Evolutionary conservation across 2,797 vertebrate species (phyloP).

Genomic region (Phrynocephalus vlangalii): DNA sequence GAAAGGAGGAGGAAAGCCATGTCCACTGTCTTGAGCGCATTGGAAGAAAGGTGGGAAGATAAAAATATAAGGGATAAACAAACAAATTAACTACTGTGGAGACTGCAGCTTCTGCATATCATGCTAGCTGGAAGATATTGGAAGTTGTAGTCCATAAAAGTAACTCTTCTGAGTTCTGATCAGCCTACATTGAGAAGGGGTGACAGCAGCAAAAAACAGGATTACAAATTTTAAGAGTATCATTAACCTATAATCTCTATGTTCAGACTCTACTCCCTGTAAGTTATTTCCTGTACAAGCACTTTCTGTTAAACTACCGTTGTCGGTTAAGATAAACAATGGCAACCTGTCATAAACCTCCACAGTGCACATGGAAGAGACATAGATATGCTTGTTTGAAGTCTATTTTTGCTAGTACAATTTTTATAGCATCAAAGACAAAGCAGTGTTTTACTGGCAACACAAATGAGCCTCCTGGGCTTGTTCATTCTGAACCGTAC

Average conservation of each 20-base stretch:
- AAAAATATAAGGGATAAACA: too few species aligned
- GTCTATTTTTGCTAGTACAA: not conserved
- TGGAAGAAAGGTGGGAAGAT: too few species aligned
- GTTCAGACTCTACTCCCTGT: conserved; percentile 15
- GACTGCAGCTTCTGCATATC: not conserved
- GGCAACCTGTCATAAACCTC: conserved; percentile 31
- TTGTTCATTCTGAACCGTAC: conserved; percentile 11
- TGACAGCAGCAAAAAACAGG: not conserved
- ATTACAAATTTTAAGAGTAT: not conserved
- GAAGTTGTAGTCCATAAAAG: not conserved
- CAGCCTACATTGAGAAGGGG: not conserved
- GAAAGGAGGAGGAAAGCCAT: not conserved
- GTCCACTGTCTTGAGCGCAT: not conserved
- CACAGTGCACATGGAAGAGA: conserved; percentile 2
- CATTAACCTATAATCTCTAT: conserved; percentile 7
- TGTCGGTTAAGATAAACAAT: conserved; percentile 40
- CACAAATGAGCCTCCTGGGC: not conserved
- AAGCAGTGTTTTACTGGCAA: conserved; percentile 11
- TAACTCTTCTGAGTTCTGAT: not conserved
- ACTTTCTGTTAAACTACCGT: not conserved
- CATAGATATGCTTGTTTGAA: not conserved
- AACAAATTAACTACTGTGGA: not conserved
- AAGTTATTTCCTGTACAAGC: not conserved
- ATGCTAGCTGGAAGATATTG: not conserved
- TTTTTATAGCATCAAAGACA: conserved; percentile 38